These are phyloP conservation scores for Perodicticus potto DNA, from an alignment of 2,797 vertebrate genomes.

Conservation along the genomic window DNA sequence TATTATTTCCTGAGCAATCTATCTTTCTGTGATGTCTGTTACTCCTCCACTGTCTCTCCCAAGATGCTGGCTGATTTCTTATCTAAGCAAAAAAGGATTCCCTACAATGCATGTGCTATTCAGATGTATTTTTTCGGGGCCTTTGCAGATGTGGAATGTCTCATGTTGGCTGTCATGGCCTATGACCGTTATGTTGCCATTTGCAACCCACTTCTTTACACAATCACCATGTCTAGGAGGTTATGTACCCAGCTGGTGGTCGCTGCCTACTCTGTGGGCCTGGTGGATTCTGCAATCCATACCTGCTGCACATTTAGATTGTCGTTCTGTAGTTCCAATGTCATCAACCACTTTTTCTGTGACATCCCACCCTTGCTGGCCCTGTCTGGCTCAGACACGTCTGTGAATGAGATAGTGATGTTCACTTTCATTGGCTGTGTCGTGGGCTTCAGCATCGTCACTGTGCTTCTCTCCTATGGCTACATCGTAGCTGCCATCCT, in stretches of 20 bases:
- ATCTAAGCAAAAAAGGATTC: conserved; percentile 56
- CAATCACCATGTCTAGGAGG: conserved; percentile 5
- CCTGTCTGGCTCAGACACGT: conserved; percentile 55
- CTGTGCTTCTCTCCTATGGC: conserved; percentile 66
- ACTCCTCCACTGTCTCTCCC: conserved; percentile 68
- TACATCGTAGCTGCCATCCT: conserved; percentile 63
- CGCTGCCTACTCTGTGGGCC: background rate
- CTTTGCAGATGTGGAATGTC: conserved; percentile 70
- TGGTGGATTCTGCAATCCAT: conserved; percentile 64
- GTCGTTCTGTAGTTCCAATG: conserved; percentile 67
- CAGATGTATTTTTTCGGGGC: conserved; percentile 61
- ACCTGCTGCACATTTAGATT: conserved; percentile 56
- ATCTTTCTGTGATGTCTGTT: conserved; percentile 71
- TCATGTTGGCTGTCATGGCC: conserved; percentile 70
- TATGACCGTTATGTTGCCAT: conserved; percentile 73
- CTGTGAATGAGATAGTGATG: conserved; percentile 48
- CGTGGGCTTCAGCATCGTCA: background rate
- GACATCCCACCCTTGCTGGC: conserved; percentile 64
- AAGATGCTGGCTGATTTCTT: conserved; percentile 70
- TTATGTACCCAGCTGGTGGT: background rate
- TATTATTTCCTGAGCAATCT: conserved; percentile 73
- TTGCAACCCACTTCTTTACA: conserved; percentile 70
- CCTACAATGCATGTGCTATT: conserved; percentile 31
- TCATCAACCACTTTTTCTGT: conserved; percentile 75
- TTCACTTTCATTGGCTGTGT: conserved; percentile 11